These are phyloP conservation scores for Ceyx erithaca DNA, from an alignment of 2,797 vertebrate species.

Conservation along the genomic window DNA sequence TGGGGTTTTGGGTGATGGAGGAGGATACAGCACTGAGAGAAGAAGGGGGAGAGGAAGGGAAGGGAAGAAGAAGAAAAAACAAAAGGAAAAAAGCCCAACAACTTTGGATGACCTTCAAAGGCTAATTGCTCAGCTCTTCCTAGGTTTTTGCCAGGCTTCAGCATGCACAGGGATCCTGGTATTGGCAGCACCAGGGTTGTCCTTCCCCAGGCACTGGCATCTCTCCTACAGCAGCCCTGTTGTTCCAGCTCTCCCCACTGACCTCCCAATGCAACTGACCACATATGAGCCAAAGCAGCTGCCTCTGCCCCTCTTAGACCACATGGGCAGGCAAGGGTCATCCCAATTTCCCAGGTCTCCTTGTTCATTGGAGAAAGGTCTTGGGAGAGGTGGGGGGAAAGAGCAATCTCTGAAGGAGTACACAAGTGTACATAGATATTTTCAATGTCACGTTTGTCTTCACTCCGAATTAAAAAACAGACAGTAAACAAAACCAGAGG, in stretches of 20 bases:
- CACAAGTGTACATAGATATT: rapidly evolving
- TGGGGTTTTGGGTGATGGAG: slow-evolving; percentile 81
- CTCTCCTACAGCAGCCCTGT: slow-evolving; percentile 66
- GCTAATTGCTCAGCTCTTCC: slow-evolving; percentile 89
- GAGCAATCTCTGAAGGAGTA: background rate
- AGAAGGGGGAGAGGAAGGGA: background rate
- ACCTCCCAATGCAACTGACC: slow-evolving; percentile 73
- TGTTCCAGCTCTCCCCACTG: slow-evolving; percentile 71
- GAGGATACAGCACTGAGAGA: slow-evolving; percentile 42
- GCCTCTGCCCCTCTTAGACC: slow-evolving; percentile 44
- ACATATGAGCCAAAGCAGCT: slow-evolving; percentile 64
- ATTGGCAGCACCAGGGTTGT: slow-evolving; percentile 51
- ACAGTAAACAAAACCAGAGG: slow-evolving; percentile 50
- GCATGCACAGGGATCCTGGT: slow-evolving; percentile 71
- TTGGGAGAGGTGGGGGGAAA: background rate
- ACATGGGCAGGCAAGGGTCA: slow-evolving; percentile 62
- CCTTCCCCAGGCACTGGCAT: background rate
- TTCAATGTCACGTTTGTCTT: background rate
- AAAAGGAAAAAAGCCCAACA: rapidly evolving
- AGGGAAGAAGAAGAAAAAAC: background rate
- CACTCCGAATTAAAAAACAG: rapidly evolving
- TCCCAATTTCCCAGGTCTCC: slow-evolving; percentile 76
- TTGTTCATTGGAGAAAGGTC: slow-evolving; percentile 72
- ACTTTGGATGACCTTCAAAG: slow-evolving; percentile 90
- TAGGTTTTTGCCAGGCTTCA: slow-evolving; percentile 81